Evolutionary conservation across 2,113 vertebrate species (phyloP), one percentile per base, ranked within the genome.

Genomic region (Callospermophilus lateralis): DNA sequence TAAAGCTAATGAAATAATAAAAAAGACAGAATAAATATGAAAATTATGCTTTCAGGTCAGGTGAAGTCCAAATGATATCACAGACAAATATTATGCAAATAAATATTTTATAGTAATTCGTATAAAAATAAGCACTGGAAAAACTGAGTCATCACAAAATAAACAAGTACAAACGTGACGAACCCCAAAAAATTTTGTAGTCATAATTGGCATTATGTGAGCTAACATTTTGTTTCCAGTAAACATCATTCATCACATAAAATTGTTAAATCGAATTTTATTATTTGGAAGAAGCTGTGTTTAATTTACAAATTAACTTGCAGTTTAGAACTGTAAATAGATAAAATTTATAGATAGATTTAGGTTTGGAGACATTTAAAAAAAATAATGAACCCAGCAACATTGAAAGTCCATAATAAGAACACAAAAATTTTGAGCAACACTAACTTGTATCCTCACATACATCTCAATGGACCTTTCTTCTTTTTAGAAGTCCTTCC

Each of bases 291-390:
- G 20, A 85, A 74, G 34, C 39, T 80, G 5, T 48, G 51, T 67
- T 89, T 80, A 19, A 55, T 32, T 88, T 84, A 3, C 48, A 67
- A 96, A 67, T 63, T 88, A 86, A 51, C 83, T 95, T 84, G 28
- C 28, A 30, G 78, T 67, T 89, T 76, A 79, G 58, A 74, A 24
- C n/a, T 70, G 3, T 83, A 45, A 51, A 3, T 84, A 39, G 1
- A 30, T 70, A 74, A 11, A 83, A 79, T 67, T 89, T 83, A 45
- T 12, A 3, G 8, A 17, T 55, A 78, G 9, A 3, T 79, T 89
- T 76, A 79, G 74, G 8, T 55, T 79, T 84, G 48, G 68, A 90
- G 6, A 32, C 15, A 86, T 24, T 76, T 70, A 89, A 74, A 34
- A 93, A 89, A 68, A 74, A 42, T 45, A 84, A 65, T 51, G 89